Evolutionary conservation across 2,113 vertebrate genomes (phyloP).

Genomic region (Eulacestoma nigropectus): DNA sequence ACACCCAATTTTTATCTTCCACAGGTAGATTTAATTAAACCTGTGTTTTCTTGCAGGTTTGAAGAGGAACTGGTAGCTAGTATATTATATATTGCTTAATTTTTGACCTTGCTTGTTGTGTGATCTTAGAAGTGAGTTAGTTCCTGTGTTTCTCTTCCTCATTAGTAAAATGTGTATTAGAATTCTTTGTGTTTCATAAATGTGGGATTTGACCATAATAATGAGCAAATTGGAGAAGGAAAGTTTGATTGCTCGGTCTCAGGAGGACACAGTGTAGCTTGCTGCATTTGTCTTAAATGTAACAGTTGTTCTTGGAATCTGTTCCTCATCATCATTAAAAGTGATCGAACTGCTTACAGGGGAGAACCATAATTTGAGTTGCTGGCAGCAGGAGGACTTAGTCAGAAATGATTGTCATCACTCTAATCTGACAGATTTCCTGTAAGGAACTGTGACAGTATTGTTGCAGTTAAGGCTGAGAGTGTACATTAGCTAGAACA

Average conservation of each 20-base stretch:
- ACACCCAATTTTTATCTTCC: background rate
- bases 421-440: background rate
- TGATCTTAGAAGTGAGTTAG: background rate
- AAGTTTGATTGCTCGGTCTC: background rate
- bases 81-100: background rate
- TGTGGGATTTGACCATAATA: background rate
- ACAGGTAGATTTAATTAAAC: background rate
- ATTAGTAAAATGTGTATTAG: background rate
- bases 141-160: background rate
- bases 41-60: background rate
- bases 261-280: background rate
- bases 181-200: background rate
- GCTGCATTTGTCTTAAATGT: background rate
- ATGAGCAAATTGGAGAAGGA: background rate
- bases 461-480: background rate
- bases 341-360: background rate
- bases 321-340: background rate
- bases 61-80: background rate
- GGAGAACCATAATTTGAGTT: background rate
- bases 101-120: background rate
- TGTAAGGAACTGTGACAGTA: background rate
- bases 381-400: background rate
- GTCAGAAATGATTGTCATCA: background rate
- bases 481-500: background rate
- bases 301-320: background rate